Evolutionary conservation across 1,140 invertebrate species (phyloP).

Genomic region (Micrasema longulum): DNA sequence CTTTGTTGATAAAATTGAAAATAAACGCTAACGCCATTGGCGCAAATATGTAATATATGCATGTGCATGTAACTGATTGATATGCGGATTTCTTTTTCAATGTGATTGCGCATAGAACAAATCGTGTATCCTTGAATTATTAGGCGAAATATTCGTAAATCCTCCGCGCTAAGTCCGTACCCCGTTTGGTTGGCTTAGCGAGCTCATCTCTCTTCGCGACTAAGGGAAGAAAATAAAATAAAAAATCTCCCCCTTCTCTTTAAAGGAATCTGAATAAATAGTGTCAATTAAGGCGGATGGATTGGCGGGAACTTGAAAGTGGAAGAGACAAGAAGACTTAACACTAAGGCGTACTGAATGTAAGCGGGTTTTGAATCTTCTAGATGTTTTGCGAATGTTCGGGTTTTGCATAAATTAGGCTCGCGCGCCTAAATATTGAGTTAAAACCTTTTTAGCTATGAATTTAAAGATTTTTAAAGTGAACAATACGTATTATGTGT

Average conservation of each 20-base stretch:
- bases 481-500: no score
- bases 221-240: conserved; percentile 27
- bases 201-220: conserved; percentile 29
- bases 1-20: background rate
- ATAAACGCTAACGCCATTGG: background rate
- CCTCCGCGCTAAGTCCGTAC: conserved; percentile 12
- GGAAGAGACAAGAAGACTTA: background rate
- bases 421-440: no score
- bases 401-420: conserved; percentile 2
- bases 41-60: background rate
- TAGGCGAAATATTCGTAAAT: conserved; percentile 31
- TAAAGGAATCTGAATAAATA: conserved; percentile 45
- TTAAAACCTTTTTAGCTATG: no score
- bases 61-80: background rate
- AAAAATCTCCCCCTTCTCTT: background rate
- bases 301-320: conserved; percentile 32
- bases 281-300: conserved; percentile 51
- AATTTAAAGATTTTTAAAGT: no score
- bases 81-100: background rate
- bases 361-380: conserved; percentile 2
- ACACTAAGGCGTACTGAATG: conserved; percentile 3
- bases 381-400: conserved; percentile 4
- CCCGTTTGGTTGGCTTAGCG: conserved; percentile 32
- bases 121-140: conserved; percentile 18
- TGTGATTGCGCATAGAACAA: background rate